Base-by-base conservation (phyloP, 2,888 invertebrate species). In the Antitype chi region DNA sequence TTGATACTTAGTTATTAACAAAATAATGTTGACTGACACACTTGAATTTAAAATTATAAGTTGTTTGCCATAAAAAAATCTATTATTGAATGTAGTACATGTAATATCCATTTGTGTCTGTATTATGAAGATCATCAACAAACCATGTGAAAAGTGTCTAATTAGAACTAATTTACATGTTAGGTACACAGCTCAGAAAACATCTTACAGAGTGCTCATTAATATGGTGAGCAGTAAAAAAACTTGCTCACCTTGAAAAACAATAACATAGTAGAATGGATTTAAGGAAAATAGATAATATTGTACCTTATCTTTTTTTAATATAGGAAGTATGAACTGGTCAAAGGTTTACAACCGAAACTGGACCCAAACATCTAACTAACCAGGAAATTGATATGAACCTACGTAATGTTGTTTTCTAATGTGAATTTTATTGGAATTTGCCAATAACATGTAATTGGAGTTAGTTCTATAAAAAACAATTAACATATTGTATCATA, bases 201-300 rank as follows among this genome's bases (percentile, higher is more conserved):
- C 55, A 59, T 59, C 15, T 64, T n/a, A 76, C 81, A 80, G 23
- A 68, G 28, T 55, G 49, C 55, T 49, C 9, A 57, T 57, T 63
- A 60, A 60, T 55, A 55, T 53, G 11, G 20, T 43, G 32, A 55
- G 49, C 32, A 47, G 23, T 62, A 84, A 80, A 84, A 73, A 72
- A 81, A 69, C 64, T 69, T 23, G 73, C 23, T 80, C 57, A 84
- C 81, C 85, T 81, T 84, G 85, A 81, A 72, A 80, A 70, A 49
- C 17, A 32, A 49, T 68, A 81, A 64, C 38, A 72, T 3, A 49
- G 38, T 28, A 55, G 28, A 43, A 49, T 49, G 0, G 20, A 23
- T 60, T 25, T 11, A 52, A 28, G 43, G 32, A 62, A 81, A 80
- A 49, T 49, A 25, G 9, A 25, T 32, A 47, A 55, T 81, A 43